Evolutionary conservation across 2,797 vertebrate genomes (phyloP).

Genomic region (Epinephelus awoara): DNA sequence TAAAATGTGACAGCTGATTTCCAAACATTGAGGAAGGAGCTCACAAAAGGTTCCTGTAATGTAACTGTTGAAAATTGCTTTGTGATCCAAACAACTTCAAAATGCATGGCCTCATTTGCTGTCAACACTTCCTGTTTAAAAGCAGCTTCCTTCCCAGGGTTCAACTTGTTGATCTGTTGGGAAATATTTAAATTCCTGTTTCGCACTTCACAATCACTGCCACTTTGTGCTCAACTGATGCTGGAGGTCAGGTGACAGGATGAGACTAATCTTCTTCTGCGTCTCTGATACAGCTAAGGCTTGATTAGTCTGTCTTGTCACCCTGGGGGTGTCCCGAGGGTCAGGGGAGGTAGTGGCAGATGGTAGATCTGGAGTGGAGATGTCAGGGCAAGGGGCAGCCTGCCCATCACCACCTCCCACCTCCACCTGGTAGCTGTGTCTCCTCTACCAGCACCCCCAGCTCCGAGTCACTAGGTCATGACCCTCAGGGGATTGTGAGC

Average conservation of each 20-base stretch:
- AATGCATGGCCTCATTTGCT: slow-evolving; percentile 1
- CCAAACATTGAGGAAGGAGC: slow-evolving; percentile 15
- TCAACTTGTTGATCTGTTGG: slow-evolving; percentile 32
- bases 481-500: slow-evolving; percentile 72
- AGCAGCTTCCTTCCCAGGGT: slow-evolving; percentile 39
- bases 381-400: slow-evolving; percentile 73
- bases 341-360: slow-evolving; percentile 83
- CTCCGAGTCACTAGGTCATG: slow-evolving; percentile 71
- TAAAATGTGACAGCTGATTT: neutral
- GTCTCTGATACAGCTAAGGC: slow-evolving; percentile 67
- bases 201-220: slow-evolving; percentile 23
- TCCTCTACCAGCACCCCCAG: slow-evolving; percentile 13
- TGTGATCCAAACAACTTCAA: neutral
- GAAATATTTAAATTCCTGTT: slow-evolving; percentile 52
- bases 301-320: slow-evolving; percentile 58
- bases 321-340: slow-evolving; percentile 30
- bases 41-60: slow-evolving; percentile 13
- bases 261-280: slow-evolving; percentile 61
- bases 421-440: slow-evolving; percentile 82
- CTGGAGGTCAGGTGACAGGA: slow-evolving; percentile 48
- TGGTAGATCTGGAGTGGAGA: slow-evolving; percentile 80
- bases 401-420: slow-evolving; percentile 73
- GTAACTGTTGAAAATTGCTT: slow-evolving; percentile 21
- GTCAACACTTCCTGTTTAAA: slow-evolving; percentile 53
- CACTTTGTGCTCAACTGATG: slow-evolving; percentile 24